Percentiles rank a stretch among this genome's conserved stretches.
Evolutionary conservation across 2,888 invertebrate genomes (phyloP).

Genomic region (Julus scandinavius): DNA sequence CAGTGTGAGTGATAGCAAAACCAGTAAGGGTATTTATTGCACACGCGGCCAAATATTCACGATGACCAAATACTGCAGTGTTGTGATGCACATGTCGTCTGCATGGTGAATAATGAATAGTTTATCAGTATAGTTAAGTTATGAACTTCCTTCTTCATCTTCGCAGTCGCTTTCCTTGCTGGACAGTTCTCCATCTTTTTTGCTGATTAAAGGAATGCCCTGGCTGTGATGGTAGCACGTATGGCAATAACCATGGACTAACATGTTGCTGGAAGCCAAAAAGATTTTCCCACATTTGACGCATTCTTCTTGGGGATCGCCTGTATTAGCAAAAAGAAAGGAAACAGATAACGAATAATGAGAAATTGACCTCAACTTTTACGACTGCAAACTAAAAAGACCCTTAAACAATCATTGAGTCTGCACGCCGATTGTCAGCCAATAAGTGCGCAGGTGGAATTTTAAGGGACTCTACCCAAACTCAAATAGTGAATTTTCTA

Average conservation of each 20-base stretch:
- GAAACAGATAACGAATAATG: conserved; percentile 49
- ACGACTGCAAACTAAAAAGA: neutral
- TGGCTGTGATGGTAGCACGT: conserved; percentile 57
- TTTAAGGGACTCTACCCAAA: conserved; percentile 4
- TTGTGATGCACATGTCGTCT: neutral
- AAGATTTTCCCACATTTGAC: conserved; percentile 72
- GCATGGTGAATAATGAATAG: conserved; percentile 8
- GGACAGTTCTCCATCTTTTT: conserved; percentile 55
- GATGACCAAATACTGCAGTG: conserved; percentile 32
- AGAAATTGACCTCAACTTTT: conserved; percentile 50
- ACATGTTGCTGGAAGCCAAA: conserved; percentile 61
- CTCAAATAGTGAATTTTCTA: neutral
- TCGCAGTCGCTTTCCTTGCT: conserved; percentile 54
- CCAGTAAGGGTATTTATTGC: neutral
- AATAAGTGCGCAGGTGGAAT: conserved; percentile 19
- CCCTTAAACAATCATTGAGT: neutral
- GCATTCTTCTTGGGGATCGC: conserved; percentile 73
- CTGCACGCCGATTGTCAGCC: neutral
- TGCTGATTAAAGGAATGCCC: conserved; percentile 57
- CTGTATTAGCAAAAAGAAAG: conserved; percentile 63
- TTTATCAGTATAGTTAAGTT: neutral
- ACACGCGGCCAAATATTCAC: conserved; percentile 31
- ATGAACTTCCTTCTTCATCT: conserved; percentile 55
- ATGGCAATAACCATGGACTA: conserved; percentile 58
- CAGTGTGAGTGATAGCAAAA: neutral